These are phyloP conservation scores for Calephelis perditalis DNA, from an alignment of 2,888 invertebrate species.

Conservation along the genomic window DNA sequence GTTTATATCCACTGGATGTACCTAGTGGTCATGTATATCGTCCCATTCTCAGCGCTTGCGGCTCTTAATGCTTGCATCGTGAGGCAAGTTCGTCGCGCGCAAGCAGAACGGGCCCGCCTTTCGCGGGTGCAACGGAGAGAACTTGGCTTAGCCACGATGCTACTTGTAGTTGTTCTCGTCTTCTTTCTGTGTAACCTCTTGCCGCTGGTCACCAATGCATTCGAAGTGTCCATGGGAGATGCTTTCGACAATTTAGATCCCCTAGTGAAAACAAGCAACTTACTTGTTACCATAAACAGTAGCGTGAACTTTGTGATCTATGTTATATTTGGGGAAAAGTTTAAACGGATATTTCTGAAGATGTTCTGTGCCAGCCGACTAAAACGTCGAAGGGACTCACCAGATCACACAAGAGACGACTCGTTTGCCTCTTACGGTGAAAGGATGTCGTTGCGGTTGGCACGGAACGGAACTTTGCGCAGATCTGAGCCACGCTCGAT, in stretches of 20 bases:
- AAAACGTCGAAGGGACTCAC: constrained; percentile 79
- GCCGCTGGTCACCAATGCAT: constrained; percentile 90
- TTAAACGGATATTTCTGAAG: constrained; percentile 90
- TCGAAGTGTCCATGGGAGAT: constrained; percentile 84
- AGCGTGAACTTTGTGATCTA: constrained; percentile 98
- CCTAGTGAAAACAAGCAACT: constrained; percentile 90
- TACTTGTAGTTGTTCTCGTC: constrained; percentile 95
- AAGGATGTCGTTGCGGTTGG: constrained; percentile 81
- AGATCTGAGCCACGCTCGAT: constrained; percentile 43
- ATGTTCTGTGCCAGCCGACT: constrained; percentile 84
- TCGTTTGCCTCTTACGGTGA: constrained; percentile 90
- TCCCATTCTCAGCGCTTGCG: constrained; percentile 93
- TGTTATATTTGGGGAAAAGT: constrained; percentile 98
- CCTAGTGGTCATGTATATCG: constrained; percentile 94
- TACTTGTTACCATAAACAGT: constrained; percentile 97
- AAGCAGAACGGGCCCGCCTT: constrained; percentile 91
- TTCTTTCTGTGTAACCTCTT: constrained; percentile 95
- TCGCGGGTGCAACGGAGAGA: constrained; percentile 94
- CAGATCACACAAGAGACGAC: constrained; percentile 85
- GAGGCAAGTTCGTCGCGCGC: constrained; percentile 92
- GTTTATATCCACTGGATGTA: constrained; percentile 97
- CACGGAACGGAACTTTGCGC: constrained; percentile 61
- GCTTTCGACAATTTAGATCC: constrained; percentile 74
- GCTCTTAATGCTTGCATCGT: constrained; percentile 95
- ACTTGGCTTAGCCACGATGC: constrained; percentile 96